Percentiles rank a stretch among this genome's conserved stretches.
phyloP scores from a whole-genome alignment of 2,113 vertebrate species.

The Cyanoramphus novaezelandiae region DNA sequence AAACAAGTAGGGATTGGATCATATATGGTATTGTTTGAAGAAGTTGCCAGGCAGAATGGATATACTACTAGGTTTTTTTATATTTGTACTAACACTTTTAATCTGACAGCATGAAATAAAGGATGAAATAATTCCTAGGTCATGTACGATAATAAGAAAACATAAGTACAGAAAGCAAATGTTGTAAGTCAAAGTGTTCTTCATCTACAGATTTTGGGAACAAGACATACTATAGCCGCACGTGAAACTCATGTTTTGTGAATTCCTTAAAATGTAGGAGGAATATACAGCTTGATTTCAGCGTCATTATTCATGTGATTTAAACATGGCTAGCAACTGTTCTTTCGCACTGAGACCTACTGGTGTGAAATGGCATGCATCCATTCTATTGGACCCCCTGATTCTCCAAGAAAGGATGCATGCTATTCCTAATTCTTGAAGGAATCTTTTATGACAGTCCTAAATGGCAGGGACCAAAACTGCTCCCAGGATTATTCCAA shows the following conservation, averaged over 20 bases:
- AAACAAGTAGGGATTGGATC: background rate
- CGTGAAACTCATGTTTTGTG: accelerated
- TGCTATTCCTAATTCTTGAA: background rate
- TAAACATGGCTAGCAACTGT: background rate
- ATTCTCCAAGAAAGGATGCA: background rate
- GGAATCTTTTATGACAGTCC: background rate
- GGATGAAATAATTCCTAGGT: background rate
- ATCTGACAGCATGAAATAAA: background rate
- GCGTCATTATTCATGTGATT: background rate
- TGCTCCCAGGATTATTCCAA: background rate
- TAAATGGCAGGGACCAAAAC: background rate
- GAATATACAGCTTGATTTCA: background rate
- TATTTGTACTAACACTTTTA: background rate
- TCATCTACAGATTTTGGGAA: background rate
- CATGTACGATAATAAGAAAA: background rate
- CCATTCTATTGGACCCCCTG: background rate
- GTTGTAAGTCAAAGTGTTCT: background rate
- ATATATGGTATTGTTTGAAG: background rate
- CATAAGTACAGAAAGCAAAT: background rate
- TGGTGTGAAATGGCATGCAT: background rate
- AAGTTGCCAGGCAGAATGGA: background rate
- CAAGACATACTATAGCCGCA: background rate
- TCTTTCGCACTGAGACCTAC: background rate
- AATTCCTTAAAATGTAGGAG: background rate
- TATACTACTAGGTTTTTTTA: background rate